Base-by-base conservation (phyloP, 2,113 vertebrate species). In the Oxyruncus cristatus region DNA sequence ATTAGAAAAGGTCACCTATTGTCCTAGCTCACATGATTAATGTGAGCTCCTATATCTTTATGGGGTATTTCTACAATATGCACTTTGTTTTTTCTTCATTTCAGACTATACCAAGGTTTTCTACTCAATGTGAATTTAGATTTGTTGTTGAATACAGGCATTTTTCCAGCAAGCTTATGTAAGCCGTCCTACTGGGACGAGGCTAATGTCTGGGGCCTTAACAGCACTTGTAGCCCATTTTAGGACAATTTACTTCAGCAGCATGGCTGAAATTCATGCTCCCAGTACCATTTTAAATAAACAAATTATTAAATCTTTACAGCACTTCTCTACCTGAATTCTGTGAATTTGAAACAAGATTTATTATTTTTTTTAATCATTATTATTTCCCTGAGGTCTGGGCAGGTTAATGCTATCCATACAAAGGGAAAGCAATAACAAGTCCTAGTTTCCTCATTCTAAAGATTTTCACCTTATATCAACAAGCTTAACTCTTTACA, bases 1-100 rank as follows among this genome's bases (percentile, higher is more conserved):
- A 95, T 97, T 97, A 97, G 97, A 96, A 98, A 98, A 98, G 97
- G 98, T 98, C 97, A 98, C 72, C 47, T 71, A 96, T 97, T 97
- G 95, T 97, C 96, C 96, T 73, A 85, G 62, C 79, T 96, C 80
- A 58, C 72, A 93, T 96, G 97, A 98, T 97, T 97, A 97, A 97
- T 98, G 96, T 79, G 78, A 91, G 91, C 79, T 88, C 75, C 95
- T 85, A 83, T 96, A 94, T 97, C 94, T 96, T 97, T 96, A 95
- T 88, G 70, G 93, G 79, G 62, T 96, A 89, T 95, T 97, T 97
- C 97, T 94, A 79, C 89, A 97, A 77, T 97, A 79, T 78, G 77
- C 80, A 71, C 75, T 96, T 93, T 96, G 80, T 97, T 95, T 97
- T 88, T 95, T 98, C 83, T 20, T 93, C 72, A 79, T 89, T 97